phyloP scores from a whole-genome alignment of 2,113 vertebrate genomes.

The Dasypus novemcinctus region DNA sequence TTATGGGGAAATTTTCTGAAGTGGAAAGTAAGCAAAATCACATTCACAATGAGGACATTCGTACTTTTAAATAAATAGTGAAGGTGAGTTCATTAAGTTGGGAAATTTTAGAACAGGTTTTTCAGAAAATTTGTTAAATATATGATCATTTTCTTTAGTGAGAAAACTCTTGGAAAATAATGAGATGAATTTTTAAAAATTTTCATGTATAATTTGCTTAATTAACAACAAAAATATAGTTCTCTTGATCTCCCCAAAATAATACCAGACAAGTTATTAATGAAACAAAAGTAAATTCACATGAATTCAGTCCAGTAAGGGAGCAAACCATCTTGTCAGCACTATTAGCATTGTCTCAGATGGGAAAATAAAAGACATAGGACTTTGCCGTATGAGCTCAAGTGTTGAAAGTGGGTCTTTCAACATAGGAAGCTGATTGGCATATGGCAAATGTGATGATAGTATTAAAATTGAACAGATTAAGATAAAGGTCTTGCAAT shows the following conservation, averaged over 20 bases:
- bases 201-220: not conserved
- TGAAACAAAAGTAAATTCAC: not conserved
- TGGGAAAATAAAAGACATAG: not conserved
- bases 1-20: not conserved
- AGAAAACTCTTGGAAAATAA: not conserved
- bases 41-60: not conserved
- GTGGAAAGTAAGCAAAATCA: not conserved
- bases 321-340: rapidly evolving
- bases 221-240: not conserved
- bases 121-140: not conserved
- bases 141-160: not conserved
- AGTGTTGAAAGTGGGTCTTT: not conserved
- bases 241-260: not conserved
- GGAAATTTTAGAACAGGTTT: not conserved
- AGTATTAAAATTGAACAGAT: not conserved
- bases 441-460: not conserved
- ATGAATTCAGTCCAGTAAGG: not conserved
- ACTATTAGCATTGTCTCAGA: not conserved
- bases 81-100: not conserved
- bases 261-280: not conserved
- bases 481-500: not conserved
- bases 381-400: not conserved
- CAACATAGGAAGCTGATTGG: not conserved
- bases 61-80: not conserved
- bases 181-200: not conserved